Evolutionary conservation across 2,113 vertebrate genomes (phyloP), one percentile per base, ranked within the genome.

Genomic region (Myotis lucifugus): DNA sequence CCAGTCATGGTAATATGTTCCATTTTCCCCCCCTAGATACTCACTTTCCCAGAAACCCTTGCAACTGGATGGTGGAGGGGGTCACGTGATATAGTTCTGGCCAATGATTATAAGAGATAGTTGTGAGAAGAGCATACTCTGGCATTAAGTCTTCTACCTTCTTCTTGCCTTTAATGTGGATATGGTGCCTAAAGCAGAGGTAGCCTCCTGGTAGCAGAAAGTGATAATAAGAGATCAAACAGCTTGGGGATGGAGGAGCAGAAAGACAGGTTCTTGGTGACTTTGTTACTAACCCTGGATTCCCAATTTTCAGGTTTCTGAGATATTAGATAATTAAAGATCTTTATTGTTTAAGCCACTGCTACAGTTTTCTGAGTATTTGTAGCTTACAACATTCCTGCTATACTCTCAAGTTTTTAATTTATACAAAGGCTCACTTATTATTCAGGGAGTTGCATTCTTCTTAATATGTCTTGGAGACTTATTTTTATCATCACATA

Each of bases 1-100:
- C 8, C 88, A 87, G 9, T 77, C 48, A 37, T 52, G 10, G 46
- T 70, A 81, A 54, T 34, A 34, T 32, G 29, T 40, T 78, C 3
- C 23, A 21, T 69, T 40, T 2, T 6, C 32, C 82, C 72, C 17
- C 0, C 25, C 12, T 3, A 69, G 11, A 85, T 78, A 69, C 4
- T 46, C 25, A 88, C 25, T 90, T 94, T 94, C 70, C n/a, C 74
- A 92, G 91, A 93, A 81, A 76, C 8, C 6, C 40, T 92, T 77
- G 85, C 12, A 69, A 61, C 37, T 76, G 37, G 54, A 37, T 70
- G 69, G 21, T 8, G 17, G n/a, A 37, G 54, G 23, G 6, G 37
- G n/a, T 67, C 48, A 86, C 10, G 13, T 87, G 93, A 92, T 59
- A 37, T 1, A 29, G 37, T 88, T 92, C 34, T 85, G 74, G 18